A percentile compares a stretch with the other conserved stretches of the same genome.
These are phyloP conservation scores for Ptilodon capucinus DNA, from an alignment of 2,888 invertebrate species.

Conservation along the genomic window DNA sequence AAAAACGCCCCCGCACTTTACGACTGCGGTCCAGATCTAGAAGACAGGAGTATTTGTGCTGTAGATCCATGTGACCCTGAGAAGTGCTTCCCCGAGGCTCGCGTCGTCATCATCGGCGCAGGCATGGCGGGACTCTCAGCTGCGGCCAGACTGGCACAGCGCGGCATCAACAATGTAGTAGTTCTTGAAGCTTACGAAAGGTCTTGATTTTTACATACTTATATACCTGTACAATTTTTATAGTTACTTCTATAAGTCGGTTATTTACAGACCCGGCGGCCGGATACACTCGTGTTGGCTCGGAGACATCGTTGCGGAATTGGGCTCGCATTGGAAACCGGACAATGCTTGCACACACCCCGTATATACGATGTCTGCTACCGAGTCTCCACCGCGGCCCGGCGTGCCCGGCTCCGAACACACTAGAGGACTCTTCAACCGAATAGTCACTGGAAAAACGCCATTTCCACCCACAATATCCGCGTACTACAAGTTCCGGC, in stretches of 20 bases:
- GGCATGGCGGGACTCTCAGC: conserved; percentile 92
- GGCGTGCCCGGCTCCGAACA: conserved; percentile 76
- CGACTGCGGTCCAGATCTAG: conserved; percentile 58
- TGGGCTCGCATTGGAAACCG: conserved; percentile 87
- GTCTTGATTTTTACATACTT: conserved; percentile 50
- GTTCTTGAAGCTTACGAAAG: conserved; percentile 90
- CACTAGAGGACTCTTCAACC: conserved; percentile 83
- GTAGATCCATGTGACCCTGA: conserved; percentile 56
- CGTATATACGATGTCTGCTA: conserved; percentile 84
- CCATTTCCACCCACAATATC: conserved; percentile 82
- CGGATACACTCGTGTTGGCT: conserved; percentile 89
- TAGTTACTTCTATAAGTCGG: neutral
- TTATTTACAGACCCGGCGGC: conserved; percentile 86
- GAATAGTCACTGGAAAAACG: conserved; percentile 84
- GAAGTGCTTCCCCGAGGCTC: conserved; percentile 77
- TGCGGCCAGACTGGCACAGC: conserved; percentile 86
- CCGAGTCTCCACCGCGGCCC: conserved; percentile 83
- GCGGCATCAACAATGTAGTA: conserved; percentile 86
- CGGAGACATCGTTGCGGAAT: conserved; percentile 89
- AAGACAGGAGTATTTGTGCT: conserved; percentile 60
- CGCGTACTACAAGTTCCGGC: conserved; percentile 85
- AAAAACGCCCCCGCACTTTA: conserved; percentile 40
- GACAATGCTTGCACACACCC: conserved; percentile 77
- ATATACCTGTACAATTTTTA: neutral
- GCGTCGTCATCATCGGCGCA: conserved; percentile 89